Evolutionary conservation across 2,797 vertebrate genomes (phyloP).

Genomic region (Chiloscyllium punctatum): DNA sequence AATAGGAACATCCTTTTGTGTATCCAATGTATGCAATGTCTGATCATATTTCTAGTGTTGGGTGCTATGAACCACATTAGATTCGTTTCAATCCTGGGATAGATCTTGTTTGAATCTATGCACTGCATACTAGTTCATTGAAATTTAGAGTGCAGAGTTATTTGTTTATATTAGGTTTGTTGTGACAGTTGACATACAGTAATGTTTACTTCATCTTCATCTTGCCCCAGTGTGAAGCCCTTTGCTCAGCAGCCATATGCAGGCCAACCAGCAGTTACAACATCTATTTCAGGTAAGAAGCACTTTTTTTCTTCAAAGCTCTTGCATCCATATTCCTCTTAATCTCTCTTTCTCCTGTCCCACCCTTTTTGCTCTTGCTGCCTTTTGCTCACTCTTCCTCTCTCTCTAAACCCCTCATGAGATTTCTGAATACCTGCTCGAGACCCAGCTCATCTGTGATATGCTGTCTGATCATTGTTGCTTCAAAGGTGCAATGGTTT

Average conservation of each 20-base stretch:
- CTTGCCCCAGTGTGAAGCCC: conserved; percentile 83
- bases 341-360: not conserved
- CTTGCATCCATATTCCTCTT: not conserved
- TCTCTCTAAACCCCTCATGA: not conserved
- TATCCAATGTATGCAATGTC: not conserved
- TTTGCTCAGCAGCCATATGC: conserved; percentile 93
- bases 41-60: not conserved
- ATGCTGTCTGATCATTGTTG: not conserved
- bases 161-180: not conserved
- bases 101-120: not conserved
- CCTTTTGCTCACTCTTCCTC: not conserved
- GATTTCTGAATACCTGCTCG: not conserved
- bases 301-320: not conserved
- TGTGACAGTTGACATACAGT: not conserved
- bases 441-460: not conserved
- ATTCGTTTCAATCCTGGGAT: not conserved
- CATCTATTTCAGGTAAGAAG: conserved; percentile 83
- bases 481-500: not conserved
- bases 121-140: not conserved
- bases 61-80: not conserved
- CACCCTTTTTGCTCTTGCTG: not conserved
- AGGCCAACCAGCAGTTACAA: conserved; percentile 86
- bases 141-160: not conserved
- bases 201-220: conserved; percentile 41
- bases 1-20: not conserved